phyloP scores from a whole-genome alignment of 1,140 invertebrate species.

The Bombyx mandarina region DNA sequence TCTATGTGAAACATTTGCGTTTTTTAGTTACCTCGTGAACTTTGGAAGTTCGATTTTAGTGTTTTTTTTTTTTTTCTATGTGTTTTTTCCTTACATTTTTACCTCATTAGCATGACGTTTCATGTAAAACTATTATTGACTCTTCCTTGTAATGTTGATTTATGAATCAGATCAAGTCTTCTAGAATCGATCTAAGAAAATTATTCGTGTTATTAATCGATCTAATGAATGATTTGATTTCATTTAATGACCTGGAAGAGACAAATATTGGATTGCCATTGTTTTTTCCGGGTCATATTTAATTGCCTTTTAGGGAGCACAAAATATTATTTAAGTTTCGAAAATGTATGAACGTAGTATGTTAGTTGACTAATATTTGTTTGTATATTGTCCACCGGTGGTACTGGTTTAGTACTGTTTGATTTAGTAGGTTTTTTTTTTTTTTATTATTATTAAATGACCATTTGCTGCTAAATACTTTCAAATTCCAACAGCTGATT shows the following conservation, averaged over 20 bases:
- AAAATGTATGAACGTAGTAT: slow-evolving; percentile 9
- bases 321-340: slow-evolving; percentile 9
- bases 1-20: slow-evolving; percentile 50
- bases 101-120: slow-evolving; percentile 55
- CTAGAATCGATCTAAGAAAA: slow-evolving; percentile 7
- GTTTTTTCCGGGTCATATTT: neutral
- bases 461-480: no score
- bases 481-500: no score
- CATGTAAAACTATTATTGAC: slow-evolving; percentile 41
- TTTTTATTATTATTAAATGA: no score
- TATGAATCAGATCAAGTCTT: slow-evolving; percentile 14
- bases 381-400: slow-evolving; percentile 3
- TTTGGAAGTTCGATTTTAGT: slow-evolving; percentile 59
- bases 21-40: slow-evolving; percentile 66
- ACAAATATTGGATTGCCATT: neutral
- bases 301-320: slow-evolving; percentile 6
- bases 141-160: slow-evolving; percentile 12
- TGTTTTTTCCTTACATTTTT: slow-evolving; percentile 44
- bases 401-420: no score
- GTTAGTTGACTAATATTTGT: slow-evolving; percentile 6
- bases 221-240: no score
- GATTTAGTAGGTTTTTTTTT: no score
- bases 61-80: slow-evolving; percentile 18
- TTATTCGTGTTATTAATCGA: slow-evolving; percentile 2
- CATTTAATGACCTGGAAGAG: no score